A percentile compares a stretch with the other conserved stretches of the same genome.
Evolutionary conservation across 2,888 invertebrate species (phyloP).

Genomic region (Thymelicus sylvestris): DNA sequence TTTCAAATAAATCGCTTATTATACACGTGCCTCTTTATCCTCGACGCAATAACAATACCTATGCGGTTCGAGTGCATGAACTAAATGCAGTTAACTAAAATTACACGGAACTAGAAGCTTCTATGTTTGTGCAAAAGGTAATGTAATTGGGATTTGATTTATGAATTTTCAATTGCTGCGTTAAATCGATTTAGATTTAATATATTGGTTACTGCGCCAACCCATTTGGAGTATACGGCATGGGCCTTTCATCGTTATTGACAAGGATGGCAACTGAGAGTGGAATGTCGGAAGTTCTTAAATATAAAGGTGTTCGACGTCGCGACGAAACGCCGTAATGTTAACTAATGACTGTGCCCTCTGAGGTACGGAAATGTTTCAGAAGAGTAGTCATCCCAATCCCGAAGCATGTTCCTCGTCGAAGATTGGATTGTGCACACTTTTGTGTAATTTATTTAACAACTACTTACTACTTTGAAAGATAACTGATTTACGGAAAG

Average conservation of each 20-base stretch:
- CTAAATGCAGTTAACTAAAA: conserved; percentile 37
- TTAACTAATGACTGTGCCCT: too few species aligned
- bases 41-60: conserved; percentile 30
- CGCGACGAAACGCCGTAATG: too few species aligned
- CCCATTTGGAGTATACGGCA: too few species aligned
- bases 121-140: conserved; percentile 28
- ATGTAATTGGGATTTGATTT: conserved; percentile 34
- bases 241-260: too few species aligned
- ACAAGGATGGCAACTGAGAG: too few species aligned
- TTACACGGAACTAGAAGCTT: conserved; percentile 28
- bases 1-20: conserved; percentile 52
- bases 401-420: too few species aligned
- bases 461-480: neutral
- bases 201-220: neutral
- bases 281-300: too few species aligned
- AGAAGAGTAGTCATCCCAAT: too few species aligned
- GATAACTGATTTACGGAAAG: conserved; percentile 7
- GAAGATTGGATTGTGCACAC: too few species aligned
- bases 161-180: conserved; percentile 33
- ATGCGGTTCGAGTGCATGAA: conserved; percentile 25
- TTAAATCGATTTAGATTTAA: conserved; percentile 22
- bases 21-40: conserved; percentile 38
- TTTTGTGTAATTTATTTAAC: too few species aligned
- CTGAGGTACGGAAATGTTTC: too few species aligned
- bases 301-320: too few species aligned